Percentiles rank a stretch among this genome's conserved stretches.
Conservation (phyloP, 1,140 invertebrate genomes). For the Riptortus pedestris region DNA sequence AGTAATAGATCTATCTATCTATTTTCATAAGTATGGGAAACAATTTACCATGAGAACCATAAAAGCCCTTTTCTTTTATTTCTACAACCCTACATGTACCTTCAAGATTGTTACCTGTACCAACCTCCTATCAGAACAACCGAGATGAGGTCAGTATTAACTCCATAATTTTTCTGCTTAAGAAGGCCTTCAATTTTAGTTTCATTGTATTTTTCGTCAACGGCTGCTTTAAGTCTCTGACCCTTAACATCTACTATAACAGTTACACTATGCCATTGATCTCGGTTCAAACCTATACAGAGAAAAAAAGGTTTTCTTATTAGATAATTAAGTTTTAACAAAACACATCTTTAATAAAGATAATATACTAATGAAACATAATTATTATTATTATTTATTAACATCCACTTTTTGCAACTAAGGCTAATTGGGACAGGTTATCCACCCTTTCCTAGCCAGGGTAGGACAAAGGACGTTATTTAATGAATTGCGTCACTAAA, state of each 20-base stretch:
- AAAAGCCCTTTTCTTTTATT: too few species aligned
- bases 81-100: too few species aligned
- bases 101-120: slow-evolving; percentile 20
- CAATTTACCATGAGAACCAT: too few species aligned
- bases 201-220: slow-evolving; percentile 70
- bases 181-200: slow-evolving; percentile 67
- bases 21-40: too few species aligned
- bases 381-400: too few species aligned
- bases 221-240: slow-evolving; percentile 64
- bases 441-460: too few species aligned
- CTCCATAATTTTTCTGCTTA: slow-evolving; percentile 70
- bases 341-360: slow-evolving; percentile 3
- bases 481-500: too few species aligned
- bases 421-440: too few species aligned
- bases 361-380: too few species aligned
- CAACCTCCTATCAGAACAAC: slow-evolving; percentile 79
- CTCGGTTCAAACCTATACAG: slow-evolving; percentile 59
- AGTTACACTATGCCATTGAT: slow-evolving; percentile 78
- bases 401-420: too few species aligned
- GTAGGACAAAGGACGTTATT: too few species aligned
- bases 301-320: background rate
- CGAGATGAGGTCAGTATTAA: slow-evolving; percentile 66
- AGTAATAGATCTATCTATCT: too few species aligned
- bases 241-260: slow-evolving; percentile 73
- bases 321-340: background rate